Conservation (phyloP, 2,797 vertebrate species). For the Huso huso region DNA sequence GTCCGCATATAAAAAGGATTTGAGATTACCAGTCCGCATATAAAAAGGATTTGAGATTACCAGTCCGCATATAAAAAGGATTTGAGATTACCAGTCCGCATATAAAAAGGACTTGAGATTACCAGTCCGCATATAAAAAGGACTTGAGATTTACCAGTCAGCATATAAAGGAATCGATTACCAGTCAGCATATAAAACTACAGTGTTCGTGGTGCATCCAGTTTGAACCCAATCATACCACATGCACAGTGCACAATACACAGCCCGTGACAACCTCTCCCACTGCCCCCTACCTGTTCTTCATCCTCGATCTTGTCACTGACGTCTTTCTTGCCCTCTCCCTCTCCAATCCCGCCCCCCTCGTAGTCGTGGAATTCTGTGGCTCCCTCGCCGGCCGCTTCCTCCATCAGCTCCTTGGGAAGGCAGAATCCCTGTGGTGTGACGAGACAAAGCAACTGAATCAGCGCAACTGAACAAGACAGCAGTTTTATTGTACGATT, state of each 20-base stretch:
- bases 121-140: too few species aligned
- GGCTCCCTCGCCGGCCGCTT: conserved; percentile 75
- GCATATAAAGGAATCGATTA: too few species aligned
- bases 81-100: too few species aligned
- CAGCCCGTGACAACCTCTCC: too few species aligned
- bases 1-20: too few species aligned
- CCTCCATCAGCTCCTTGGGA: conserved; percentile 80
- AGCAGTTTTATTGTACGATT: too few species aligned
- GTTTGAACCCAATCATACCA: neutral
- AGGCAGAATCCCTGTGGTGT: conserved; percentile 82
- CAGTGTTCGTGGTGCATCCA: neutral
- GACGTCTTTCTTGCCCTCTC: conserved; percentile 87
- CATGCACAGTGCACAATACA: neutral
- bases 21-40: too few species aligned
- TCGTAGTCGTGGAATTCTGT: conserved; percentile 89
- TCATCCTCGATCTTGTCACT: conserved; percentile 94
- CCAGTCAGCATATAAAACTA: too few species aligned
- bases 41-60: neutral
- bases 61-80: neutral
- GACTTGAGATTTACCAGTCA: too few species aligned
- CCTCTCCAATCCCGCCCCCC: conserved; percentile 88
- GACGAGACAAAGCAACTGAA: neutral
- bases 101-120: too few species aligned
- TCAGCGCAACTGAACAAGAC: too few species aligned
- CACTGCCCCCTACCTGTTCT: conserved; percentile 70